Percentiles rank a stretch among this genome's conserved stretches.
Conservation (phyloP, 2,888 invertebrate genomes). For the Tribolium freemani region DNA sequence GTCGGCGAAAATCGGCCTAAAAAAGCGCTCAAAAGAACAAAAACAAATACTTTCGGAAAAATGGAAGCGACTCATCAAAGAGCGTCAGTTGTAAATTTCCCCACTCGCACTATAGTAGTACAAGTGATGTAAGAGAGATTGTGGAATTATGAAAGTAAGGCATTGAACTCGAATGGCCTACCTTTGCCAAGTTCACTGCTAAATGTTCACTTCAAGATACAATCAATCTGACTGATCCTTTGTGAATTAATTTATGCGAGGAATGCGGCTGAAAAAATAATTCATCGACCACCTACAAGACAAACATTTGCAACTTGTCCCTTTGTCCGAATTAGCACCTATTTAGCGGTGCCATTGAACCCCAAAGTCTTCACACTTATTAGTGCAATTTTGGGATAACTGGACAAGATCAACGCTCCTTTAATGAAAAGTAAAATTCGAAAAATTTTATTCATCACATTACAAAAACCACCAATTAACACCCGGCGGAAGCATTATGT, state of each 20-base stretch:
- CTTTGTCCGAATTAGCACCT: conserved; percentile 2
- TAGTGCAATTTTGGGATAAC: conserved; percentile 8
- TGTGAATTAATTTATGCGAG: conserved; percentile 12
- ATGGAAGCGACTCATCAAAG: conserved; percentile 8
- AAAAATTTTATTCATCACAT: not conserved
- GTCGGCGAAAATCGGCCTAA: too few species aligned
- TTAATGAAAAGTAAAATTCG: conserved; percentile 17
- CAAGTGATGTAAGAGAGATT: conserved; percentile 68
- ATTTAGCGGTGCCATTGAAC: conserved; percentile 8
- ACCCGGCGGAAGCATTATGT: not conserved
- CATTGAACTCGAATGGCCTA: conserved; percentile 67
- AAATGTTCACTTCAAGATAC: conserved; percentile 44
- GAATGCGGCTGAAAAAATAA: conserved; percentile 9
- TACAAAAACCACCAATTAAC: conserved; percentile 4
- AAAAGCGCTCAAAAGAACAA: too few species aligned
- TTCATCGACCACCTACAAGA: not conserved
- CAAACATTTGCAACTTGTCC: conserved; percentile 23
- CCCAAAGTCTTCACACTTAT: conserved; percentile 13
- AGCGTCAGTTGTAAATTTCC: conserved; percentile 48
- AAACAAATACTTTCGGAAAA: not conserved
- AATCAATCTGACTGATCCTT: not conserved
- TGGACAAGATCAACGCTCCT: conserved; percentile 1
- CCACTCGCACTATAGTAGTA: conserved; percentile 57
- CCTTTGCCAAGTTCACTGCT: conserved; percentile 67
- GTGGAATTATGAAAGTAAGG: conserved; percentile 68